Conservation (phyloP, 2,888 invertebrate genomes). For the Pachliopta kotzebuea region DNA sequence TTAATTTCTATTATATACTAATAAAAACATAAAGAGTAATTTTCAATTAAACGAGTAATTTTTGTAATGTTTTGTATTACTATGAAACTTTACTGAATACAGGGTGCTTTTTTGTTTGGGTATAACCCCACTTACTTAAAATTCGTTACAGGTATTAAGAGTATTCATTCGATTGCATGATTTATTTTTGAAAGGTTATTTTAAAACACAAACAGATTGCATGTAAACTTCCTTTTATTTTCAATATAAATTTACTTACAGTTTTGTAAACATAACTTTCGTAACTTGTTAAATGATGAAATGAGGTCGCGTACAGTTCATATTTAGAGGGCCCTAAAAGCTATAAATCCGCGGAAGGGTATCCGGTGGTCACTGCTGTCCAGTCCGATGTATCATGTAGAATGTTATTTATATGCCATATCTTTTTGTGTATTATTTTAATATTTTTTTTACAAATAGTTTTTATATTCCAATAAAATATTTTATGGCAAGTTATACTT, state of each 20-base stretch:
- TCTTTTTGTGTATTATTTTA: background rate
- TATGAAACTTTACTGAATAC: too few species aligned
- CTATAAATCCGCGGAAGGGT: slow-evolving; percentile 19
- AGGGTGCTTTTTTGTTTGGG: too few species aligned
- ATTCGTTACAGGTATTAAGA: too few species aligned
- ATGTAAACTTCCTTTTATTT: background rate
- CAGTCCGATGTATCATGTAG: slow-evolving; percentile 2
- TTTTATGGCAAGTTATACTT: background rate
- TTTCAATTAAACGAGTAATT: too few species aligned
- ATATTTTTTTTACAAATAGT: background rate
- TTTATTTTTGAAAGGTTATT: too few species aligned
- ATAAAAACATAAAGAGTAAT: too few species aligned
- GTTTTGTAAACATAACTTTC: background rate
- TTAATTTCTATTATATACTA: too few species aligned
- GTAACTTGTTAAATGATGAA: background rate
- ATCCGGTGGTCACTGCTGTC: slow-evolving; percentile 14
- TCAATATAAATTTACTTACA: background rate
- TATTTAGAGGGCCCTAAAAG: slow-evolving; percentile 17
- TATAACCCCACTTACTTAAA: too few species aligned
- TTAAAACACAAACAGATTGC: background rate
- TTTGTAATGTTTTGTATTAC: too few species aligned
- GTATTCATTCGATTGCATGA: too few species aligned
- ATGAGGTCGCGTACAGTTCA: background rate
- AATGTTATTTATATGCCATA: background rate
- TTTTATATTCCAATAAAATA: background rate